Evolutionary conservation across 2,888 invertebrate genomes (phyloP).

Genomic region (Mycalesis mineus): DNA sequence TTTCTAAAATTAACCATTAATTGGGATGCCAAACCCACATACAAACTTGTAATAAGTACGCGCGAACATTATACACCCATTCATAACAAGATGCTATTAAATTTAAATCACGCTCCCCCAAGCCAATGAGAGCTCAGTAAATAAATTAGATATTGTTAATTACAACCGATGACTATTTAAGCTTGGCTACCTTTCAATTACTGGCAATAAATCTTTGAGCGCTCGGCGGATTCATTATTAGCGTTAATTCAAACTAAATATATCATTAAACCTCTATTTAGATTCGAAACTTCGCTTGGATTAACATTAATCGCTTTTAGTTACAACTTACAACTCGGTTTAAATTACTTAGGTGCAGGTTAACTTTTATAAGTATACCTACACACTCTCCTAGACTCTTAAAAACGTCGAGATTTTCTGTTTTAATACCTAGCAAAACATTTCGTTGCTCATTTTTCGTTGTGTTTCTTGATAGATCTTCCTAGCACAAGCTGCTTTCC

Average conservation of each 20-base stretch:
- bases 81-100: too few relatives aligned
- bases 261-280: conserved; percentile 9
- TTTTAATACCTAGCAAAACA: too few relatives aligned
- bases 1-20: too few relatives aligned
- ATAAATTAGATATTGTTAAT: conserved; percentile 16
- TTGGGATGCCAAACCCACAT: too few relatives aligned
- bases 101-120: neutral
- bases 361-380: too few relatives aligned
- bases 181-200: conserved; percentile 16
- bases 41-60: too few relatives aligned
- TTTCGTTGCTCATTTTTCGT: too few relatives aligned
- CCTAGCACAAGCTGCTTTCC: too few relatives aligned
- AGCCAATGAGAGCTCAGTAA: neutral
- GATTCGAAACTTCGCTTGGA: neutral
- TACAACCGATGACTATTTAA: conserved; percentile 5
- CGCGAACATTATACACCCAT: too few relatives aligned
- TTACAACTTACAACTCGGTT: conserved; percentile 7
- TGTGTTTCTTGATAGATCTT: too few relatives aligned
- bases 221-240: conserved; percentile 2
- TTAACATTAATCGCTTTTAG: conserved; percentile 14
- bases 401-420: too few relatives aligned
- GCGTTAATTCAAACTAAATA: neutral
- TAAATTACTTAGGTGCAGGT: neutral
- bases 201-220: conserved; percentile 9
- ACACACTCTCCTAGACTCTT: too few relatives aligned